Evolutionary conservation across 2,888 invertebrate genomes (phyloP), one percentile per base, ranked within the genome.

Genomic region (Cataglyphis cursor): DNA sequence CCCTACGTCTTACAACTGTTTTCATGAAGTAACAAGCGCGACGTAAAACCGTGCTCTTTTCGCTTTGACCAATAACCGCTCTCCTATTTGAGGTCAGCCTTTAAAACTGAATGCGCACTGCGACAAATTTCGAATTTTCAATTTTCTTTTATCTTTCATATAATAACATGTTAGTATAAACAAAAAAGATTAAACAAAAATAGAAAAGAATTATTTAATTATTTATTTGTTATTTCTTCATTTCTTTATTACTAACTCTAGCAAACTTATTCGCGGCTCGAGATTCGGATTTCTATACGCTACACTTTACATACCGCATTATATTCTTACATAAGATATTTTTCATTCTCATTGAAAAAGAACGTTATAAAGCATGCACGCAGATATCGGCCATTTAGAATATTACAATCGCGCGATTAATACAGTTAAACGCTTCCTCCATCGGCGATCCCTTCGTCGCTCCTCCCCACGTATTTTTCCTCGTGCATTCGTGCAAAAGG

Each of bases 11-110:
- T 89, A 90, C 84, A 89, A 90, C 65, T 80, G 61, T 75, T 80
- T 86, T 76, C 44, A 48, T 82, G 21, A 86, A 80, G 82, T 90
- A 90, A 89, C 90, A 70, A 90, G 82, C 90, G 75, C 78, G 74
- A 83, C 72, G 80, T 86, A 89, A 85, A 84, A 80, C 80, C 68
- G 64, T 78, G 80, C 82, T 21, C 78, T 81, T 80, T 80, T 82
- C 57, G 57, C 75, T 62, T 35, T 44, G n/a, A 15, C 80, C 84
- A 70, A 83, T 89, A 84, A 89, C 86, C 88, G 81, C 81, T 81
- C 81, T 28, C 10, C n/a, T 57, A 18, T 57, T 70, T 31, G 0
- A 44, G 10, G 6, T 78, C 10, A 41, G 10, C 44, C 38, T 28
- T 68, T 51, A n/a, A 41, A 28, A 44, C 0, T 12, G 51, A 62